Evolutionary conservation across 1,140 invertebrate genomes (phyloP), one percentile per base, ranked within the genome.

Genomic region (Caenorhabditis remanei): DNA sequence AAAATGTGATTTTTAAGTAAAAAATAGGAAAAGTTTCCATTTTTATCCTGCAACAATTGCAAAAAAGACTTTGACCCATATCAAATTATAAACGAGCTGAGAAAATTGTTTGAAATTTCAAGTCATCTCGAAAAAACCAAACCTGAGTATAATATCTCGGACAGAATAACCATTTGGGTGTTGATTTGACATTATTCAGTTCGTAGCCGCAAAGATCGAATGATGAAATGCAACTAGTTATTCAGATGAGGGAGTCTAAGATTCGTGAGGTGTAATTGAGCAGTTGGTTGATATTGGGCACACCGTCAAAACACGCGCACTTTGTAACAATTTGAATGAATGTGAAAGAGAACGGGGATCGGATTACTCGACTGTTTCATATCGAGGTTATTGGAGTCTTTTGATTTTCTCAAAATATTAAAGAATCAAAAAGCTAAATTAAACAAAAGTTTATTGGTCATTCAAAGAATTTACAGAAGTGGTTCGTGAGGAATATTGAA

Each of bases 241-340:
- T 48, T 46, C 46, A 32, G 65, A 46, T 5, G 65, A 48, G 19
- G 63, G 32, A 40, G 16, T 32, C 32, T 32, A 71, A 43, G 7
- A 50, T 43, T 24, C 50, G 11, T 14, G 11, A 53, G 71, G 71
- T 79, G 71, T 79, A 79, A 79, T 50, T 79, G 71, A 79, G 71
- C 71, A 79, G 71, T 79, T 79, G 71, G 71, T 79, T 79, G 71
- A 79, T 79, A 79, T 46, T 32, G 40, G 71, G 41, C 43, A 79
- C 71, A 79, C 71, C 71, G 71, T 79, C 71, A 79, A 79, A 79
- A 79, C 46, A 79, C 71, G 71, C 46, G 71, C 71, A 79, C 71
- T 79, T 79, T 79, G 71, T 79, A 79, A 79, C 71, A 79, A 53
- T 79, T 11, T 24, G 53, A 41, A 46, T 43, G 40, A 13, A 53